Base-by-base conservation (phyloP, 2,113 vertebrate species). In the Odontophorus gujanensis region DNA sequence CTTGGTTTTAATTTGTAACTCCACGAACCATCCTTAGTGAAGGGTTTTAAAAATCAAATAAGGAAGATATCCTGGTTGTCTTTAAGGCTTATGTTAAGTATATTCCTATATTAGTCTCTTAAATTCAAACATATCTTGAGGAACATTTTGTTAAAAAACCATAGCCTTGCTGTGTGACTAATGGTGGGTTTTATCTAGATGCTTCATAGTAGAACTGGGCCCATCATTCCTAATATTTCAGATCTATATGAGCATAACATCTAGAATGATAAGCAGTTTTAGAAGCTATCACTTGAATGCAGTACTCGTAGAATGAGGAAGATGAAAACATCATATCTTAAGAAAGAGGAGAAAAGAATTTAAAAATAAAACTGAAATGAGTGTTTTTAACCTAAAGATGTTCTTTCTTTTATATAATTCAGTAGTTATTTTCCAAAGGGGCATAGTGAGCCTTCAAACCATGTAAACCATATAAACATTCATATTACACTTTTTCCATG, bases 21-120 rank as follows among this genome's bases (percentile, higher is more conserved):
- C 89, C 2, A 0, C 48, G 36, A 86, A 63, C 67, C 48, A 74
- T 71, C 71, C 28, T 89, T 93, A 20, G 40, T n/a, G 58, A 81
- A 85, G 36, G 81, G 55, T 84, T 95, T 92, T 69, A 55, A 93
- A 91, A 89, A 68, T 82, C 65, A 89, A 82, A 89, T 87, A 85
- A 89, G 78, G 67, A 69, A 55, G 45, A 58, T 9, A 76, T 20
- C 53, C 59, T 63, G 61, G 22, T 53, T 86, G 18, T 86, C 57
- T 67, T 95, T 38, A 28, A 86, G 69, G 26, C 14, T 90, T 72
- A 40, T 58, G 53, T 34, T 69, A 24, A 26, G 12, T 51, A 22
- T 51, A 68, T 57, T 32, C 14, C 21, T 18, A 7, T 30, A 71
- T 2, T 1, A 0, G 66, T 66, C 43, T 58, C 58, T 79, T 67